These are phyloP conservation scores for Mus caroli DNA, from an alignment of 2,797 vertebrate genomes.

Conservation along the genomic window DNA sequence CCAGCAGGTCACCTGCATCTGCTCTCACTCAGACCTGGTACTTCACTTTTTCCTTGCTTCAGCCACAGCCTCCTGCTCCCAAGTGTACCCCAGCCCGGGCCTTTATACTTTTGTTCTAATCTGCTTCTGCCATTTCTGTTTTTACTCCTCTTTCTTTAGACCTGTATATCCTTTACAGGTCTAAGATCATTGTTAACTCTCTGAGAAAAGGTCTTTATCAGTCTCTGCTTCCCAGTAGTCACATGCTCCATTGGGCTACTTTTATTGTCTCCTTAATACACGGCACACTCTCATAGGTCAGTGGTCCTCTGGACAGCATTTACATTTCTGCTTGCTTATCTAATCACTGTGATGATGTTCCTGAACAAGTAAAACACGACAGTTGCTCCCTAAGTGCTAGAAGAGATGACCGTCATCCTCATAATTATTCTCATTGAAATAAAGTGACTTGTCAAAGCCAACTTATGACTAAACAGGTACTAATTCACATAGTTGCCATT, in stretches of 20 bases:
- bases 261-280: background rate
- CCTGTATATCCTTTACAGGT: background rate
- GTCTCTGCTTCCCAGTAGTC: background rate
- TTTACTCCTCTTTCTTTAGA: background rate
- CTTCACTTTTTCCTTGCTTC: background rate
- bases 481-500: slow-evolving; percentile 80
- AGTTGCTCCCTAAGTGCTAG: background rate
- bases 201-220: background rate
- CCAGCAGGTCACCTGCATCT: background rate
- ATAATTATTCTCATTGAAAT: slow-evolving; percentile 17
- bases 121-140: slow-evolving; percentile 4
- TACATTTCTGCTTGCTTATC: background rate
- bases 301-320: background rate
- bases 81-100: background rate
- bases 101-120: background rate
- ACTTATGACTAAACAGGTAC: slow-evolving; percentile 66
- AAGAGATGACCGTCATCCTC: background rate
- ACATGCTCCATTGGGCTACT: background rate
- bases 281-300: background rate
- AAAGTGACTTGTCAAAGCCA: slow-evolving; percentile 46
- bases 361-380: background rate
- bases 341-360: background rate
- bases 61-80: background rate
- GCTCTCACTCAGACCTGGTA: background rate
- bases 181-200: background rate